Conservation (phyloP, 2,113 vertebrate genomes). For the Colius striatus region DNA sequence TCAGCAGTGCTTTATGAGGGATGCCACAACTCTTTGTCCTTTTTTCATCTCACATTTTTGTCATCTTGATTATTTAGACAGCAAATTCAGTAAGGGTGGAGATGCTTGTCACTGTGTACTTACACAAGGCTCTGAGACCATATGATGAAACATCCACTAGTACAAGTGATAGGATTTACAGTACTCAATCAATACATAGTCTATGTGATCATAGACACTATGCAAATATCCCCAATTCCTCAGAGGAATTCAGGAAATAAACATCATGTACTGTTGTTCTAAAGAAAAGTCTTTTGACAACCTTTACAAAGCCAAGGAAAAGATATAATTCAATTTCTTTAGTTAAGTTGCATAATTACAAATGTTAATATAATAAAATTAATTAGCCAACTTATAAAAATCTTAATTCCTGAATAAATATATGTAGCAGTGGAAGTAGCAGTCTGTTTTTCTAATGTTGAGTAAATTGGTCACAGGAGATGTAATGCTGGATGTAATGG, state of each 20-base stretch:
- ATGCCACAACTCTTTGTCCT: neutral
- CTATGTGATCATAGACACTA: neutral
- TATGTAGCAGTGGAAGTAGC: neutral
- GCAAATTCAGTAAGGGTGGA: neutral
- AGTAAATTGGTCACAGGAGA: neutral
- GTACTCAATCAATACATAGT: neutral
- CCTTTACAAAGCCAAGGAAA: neutral
- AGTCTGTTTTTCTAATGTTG: neutral
- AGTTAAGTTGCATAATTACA: neutral
- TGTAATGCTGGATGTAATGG: neutral
- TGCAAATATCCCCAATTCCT: neutral
- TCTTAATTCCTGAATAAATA: neutral
- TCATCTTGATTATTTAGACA: neutral
- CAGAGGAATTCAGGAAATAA: neutral
- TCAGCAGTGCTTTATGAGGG: neutral
- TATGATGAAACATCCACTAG: neutral
- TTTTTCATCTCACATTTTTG: neutral
- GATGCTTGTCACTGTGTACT: neutral
- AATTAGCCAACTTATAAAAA: neutral
- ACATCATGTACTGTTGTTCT: neutral
- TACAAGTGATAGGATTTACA: neutral
- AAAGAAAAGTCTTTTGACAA: neutral
- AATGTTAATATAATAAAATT: neutral
- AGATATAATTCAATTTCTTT: neutral
- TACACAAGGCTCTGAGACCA: neutral